Percentiles rank a stretch among this genome's conserved stretches.
Evolutionary conservation across 2,888 invertebrate genomes (phyloP).

Genomic region (Eugnorisma glareosa): DNA sequence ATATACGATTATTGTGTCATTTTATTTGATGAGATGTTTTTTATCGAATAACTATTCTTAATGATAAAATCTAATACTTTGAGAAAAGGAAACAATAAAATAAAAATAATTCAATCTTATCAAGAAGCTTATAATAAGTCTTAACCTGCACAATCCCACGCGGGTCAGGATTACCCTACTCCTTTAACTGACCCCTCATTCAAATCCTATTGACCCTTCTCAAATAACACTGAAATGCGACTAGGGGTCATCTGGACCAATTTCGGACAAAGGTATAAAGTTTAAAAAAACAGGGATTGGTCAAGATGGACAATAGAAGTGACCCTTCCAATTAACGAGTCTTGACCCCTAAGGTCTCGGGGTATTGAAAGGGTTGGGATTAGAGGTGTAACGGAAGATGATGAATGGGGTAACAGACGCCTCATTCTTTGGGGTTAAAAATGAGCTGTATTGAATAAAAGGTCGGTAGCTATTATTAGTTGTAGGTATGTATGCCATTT

Average conservation of each 20-base stretch:
- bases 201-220: slow-evolving; percentile 80
- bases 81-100: background rate
- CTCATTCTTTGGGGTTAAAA: slow-evolving; percentile 62
- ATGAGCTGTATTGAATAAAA: slow-evolving; percentile 61
- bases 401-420: slow-evolving; percentile 66
- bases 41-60: background rate
- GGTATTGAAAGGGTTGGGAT: slow-evolving; percentile 77
- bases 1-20: background rate
- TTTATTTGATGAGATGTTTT: background rate
- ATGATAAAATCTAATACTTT: background rate
- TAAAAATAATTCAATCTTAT: background rate
- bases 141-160: slow-evolving; percentile 51
- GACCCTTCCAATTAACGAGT: slow-evolving; percentile 81
- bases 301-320: slow-evolving; percentile 77
- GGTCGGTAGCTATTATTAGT: slow-evolving; percentile 45
- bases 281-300: slow-evolving; percentile 84
- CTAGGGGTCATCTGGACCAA: slow-evolving; percentile 88
- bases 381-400: slow-evolving; percentile 78
- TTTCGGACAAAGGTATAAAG: slow-evolving; percentile 80
- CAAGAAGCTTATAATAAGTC: slow-evolving; percentile 14
- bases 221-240: slow-evolving; percentile 80
- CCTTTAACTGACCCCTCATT: slow-evolving; percentile 75
- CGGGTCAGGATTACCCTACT: slow-evolving; percentile 69
- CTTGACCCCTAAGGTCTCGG: slow-evolving; percentile 78
- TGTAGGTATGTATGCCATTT: slow-evolving; percentile 25